Base-by-base conservation (phyloP, 2,888 invertebrate species). In the Monopis laevigella region DNA sequence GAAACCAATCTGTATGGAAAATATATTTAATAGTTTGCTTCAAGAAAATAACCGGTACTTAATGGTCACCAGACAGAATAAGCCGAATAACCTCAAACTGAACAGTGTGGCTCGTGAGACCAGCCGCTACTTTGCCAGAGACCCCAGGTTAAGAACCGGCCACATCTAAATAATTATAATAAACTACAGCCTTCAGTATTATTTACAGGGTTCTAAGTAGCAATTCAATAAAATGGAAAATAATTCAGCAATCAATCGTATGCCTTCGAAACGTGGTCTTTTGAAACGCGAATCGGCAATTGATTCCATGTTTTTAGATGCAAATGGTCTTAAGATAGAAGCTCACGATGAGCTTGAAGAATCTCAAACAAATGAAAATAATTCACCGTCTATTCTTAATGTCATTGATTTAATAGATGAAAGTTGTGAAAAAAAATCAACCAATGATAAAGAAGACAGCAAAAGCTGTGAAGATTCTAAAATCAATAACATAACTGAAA, bases 61-160 rank as follows among this genome's bases (percentile, higher is more conserved):
- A 69, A 85, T 85, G 85, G 81, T 80, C 70, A 65, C 69, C 64
- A 63, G 73, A 57, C 81, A 73, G 75, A 77, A 77, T 52, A 80
- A 78, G 62, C 81, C 81, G 40, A 75, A 71, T 54, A 68, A 72
- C 47, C 60, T 78, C 45, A 78, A 82, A 55, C 68, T 74, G 18
- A 77, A 77, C 65, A 72, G 77, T 56, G 73, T 70, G 64, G 77
- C 83, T 50, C 72, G 80, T 46, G 67, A 77, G 50, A 68, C 81
- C 46, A 82, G 81, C 48, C 64, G 78, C 41, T 82, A 81, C 48
- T 80, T 75, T 42, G 81, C 82, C 43, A 68, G 82, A 52, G 84
- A 85, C 54, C 86, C 86, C 21, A 67, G 84, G 53, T 84, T 84
- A 83, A 84, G 84, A 82, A 59, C 67, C 14, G 83, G 83, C 62